These are phyloP conservation scores for Julus scanicus DNA, from an alignment of 2,888 invertebrate species.

Conservation along the genomic window DNA sequence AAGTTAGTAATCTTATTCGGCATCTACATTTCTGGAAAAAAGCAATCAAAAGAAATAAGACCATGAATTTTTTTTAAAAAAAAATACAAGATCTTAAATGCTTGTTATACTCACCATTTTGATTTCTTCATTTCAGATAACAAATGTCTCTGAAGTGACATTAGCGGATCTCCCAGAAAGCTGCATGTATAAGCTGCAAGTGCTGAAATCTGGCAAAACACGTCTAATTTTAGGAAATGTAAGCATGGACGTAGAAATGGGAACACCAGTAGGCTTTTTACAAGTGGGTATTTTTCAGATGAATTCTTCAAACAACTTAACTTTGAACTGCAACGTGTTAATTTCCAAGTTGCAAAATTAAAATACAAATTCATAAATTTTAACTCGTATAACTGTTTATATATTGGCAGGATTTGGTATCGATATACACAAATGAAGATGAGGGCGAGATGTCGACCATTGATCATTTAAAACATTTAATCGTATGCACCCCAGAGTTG, in stretches of 20 bases:
- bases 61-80: too few species aligned
- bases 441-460: conserved; percentile 39
- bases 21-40: neutral
- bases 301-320: too few species aligned
- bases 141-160: neutral
- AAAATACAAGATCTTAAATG: too few species aligned
- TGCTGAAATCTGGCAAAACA: conserved; percentile 70
- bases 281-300: conserved; percentile 63
- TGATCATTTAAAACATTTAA: conserved; percentile 26
- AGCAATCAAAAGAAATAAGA: too few species aligned
- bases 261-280: conserved; percentile 66
- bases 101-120: too few species aligned
- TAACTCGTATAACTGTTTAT: neutral
- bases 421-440: neutral
- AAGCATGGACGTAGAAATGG: conserved; percentile 68
- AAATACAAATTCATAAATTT: neutral
- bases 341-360: too few species aligned
- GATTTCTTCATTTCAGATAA: neutral
- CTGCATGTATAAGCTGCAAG: conserved; percentile 69
- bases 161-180: conserved; percentile 67
- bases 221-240: conserved; percentile 69
- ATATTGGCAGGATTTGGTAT: conserved; percentile 39
- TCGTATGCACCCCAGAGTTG: conserved; percentile 44
- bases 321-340: too few species aligned
- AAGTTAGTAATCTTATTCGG: neutral